A percentile compares a stretch with the other conserved stretches of the same genome.
phyloP scores from a whole-genome alignment of 2,113 vertebrate species.

The Indicator maculatus region DNA sequence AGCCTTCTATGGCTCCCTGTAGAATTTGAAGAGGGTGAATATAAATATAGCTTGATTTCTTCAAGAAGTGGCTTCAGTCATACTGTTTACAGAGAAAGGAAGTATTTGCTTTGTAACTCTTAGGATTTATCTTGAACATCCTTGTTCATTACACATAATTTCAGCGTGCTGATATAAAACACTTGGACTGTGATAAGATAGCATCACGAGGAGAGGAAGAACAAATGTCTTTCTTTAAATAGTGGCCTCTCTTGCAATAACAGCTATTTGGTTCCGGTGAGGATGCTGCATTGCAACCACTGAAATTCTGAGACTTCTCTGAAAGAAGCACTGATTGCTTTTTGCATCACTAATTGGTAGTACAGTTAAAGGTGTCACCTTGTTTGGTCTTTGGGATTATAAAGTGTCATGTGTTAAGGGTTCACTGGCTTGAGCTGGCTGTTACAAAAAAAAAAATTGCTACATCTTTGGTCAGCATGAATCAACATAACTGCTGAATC shows the following conservation, averaged over 20 bases:
- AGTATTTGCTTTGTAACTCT: constrained; percentile 73
- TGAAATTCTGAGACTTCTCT: neutral
- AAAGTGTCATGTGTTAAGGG: neutral
- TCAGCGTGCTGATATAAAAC: constrained; percentile 70
- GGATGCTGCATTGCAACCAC: constrained; percentile 4
- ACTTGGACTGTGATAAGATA: constrained; percentile 69
- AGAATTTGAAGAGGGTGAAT: constrained; percentile 82
- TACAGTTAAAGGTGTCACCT: neutral
- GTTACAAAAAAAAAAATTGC: neutral
- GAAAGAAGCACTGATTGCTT: neutral
- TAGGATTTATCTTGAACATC: constrained; percentile 73
- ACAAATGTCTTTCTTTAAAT: constrained; percentile 70
- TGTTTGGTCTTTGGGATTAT: neutral
- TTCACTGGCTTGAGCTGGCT: neutral
- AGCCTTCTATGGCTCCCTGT: constrained; percentile 87
- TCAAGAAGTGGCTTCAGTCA: constrained; percentile 80
- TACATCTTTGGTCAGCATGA: neutral
- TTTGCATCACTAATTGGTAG: neutral
- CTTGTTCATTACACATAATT: constrained; percentile 70
- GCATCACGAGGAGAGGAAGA: constrained; percentile 68
- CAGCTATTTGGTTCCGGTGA: constrained; percentile 36
- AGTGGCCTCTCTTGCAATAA: constrained; percentile 53
- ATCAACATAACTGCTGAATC: neutral
- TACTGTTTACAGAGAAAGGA: constrained; percentile 85
- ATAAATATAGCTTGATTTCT: constrained; percentile 88